These are phyloP conservation scores for Caenorhabditis uteleia DNA, from an alignment of 2,888 invertebrate genomes.

Conservation along the genomic window DNA sequence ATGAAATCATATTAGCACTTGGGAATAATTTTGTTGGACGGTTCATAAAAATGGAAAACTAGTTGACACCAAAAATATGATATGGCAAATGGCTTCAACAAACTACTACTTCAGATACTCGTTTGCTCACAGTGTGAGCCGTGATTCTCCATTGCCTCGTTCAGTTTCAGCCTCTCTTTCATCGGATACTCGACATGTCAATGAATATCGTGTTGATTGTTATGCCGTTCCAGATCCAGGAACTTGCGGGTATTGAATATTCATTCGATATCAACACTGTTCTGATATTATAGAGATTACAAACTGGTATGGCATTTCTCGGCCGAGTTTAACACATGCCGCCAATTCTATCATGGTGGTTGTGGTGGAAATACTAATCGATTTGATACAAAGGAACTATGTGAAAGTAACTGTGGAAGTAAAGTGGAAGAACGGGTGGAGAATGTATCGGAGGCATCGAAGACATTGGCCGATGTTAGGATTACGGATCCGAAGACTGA, in stretches of 20 bases:
- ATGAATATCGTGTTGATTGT: conserved; percentile 25
- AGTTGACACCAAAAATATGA: no score
- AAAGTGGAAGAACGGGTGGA: conserved; percentile 19
- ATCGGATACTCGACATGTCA: neutral
- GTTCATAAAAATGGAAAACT: no score
- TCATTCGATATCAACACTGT: neutral
- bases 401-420: conserved; percentile 50
- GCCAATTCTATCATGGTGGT: conserved; percentile 64
- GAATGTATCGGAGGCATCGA: conserved; percentile 14
- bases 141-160: conserved; percentile 14
- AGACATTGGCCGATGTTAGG: conserved; percentile 18
- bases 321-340: conserved; percentile 32
- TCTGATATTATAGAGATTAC: conserved; percentile 18
- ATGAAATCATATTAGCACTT: no score
- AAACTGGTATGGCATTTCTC: conserved; percentile 24
- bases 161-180: conserved; percentile 11
- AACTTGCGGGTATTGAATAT: conserved; percentile 20
- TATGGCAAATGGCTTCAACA: no score
- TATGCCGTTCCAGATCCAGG: conserved; percentile 34
- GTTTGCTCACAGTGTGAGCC: conserved; percentile 13
- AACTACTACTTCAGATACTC: conserved; percentile 5
- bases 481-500: conserved; percentile 10
- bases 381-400: conserved; percentile 55
- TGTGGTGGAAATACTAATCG: conserved; percentile 66
- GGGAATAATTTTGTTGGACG: no score